Percentiles rank a stretch among this genome's conserved stretches.
Evolutionary conservation across 2,113 vertebrate species (phyloP).

Genomic region (Arenaria interpres): DNA sequence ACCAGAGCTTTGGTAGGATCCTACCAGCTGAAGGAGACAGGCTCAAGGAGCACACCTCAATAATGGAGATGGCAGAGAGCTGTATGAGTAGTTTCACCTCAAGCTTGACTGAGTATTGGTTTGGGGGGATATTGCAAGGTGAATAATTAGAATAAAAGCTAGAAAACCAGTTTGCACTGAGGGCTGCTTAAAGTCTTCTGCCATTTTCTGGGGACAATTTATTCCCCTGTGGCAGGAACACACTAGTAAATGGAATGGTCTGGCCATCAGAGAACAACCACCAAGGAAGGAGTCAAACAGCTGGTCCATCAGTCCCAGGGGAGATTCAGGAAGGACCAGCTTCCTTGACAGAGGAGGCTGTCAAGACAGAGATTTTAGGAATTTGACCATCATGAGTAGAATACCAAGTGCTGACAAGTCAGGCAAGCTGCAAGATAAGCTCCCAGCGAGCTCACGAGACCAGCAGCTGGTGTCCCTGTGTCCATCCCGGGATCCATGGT

Average conservation of each 20-base stretch:
- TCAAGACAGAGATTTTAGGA: neutral
- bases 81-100: neutral
- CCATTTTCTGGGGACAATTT: neutral
- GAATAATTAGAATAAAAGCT: neutral
- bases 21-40: neutral
- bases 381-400: neutral
- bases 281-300: neutral
- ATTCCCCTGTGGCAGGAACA: neutral
- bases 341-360: neutral
- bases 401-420: neutral
- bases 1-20: neutral
- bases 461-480: neutral
- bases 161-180: neutral
- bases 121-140: neutral
- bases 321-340: neutral
- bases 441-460: neutral
- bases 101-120: neutral
- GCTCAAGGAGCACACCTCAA: neutral
- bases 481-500: neutral
- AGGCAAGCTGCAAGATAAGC: neutral
- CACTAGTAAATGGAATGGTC: neutral
- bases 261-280: neutral
- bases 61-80: neutral
- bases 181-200: neutral
- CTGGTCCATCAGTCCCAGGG: neutral